These are phyloP conservation scores for Atractosteus spatula DNA, from an alignment of 2,113 vertebrate species.

Conservation along the genomic window DNA sequence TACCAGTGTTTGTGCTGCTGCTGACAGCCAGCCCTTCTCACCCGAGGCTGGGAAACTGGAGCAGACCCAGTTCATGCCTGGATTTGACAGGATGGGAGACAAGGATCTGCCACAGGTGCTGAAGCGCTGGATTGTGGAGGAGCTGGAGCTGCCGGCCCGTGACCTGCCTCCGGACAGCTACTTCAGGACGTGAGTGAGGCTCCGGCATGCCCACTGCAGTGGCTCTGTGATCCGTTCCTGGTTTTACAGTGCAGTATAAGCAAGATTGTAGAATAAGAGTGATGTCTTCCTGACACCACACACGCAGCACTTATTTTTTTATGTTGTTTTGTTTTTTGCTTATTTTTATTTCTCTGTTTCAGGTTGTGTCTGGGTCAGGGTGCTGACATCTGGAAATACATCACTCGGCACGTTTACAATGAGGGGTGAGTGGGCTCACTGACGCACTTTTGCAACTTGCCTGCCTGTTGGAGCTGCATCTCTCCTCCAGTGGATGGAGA, in stretches of 20 bases:
- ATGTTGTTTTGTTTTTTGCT: neutral
- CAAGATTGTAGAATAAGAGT: neutral
- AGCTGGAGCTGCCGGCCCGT: conserved; percentile 52
- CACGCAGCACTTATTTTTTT: neutral
- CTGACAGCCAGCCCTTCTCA: no score
- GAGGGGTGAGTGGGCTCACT: conserved; percentile 49
- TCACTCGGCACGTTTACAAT: conserved; percentile 60
- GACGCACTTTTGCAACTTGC: neutral
- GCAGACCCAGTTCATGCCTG: no score
- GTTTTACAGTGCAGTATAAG: neutral
- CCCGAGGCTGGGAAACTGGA: no score
- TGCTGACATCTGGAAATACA: conserved; percentile 66
- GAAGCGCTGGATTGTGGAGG: conserved; percentile 32
- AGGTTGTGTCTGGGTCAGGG: conserved; percentile 68
- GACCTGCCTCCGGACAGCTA: conserved; percentile 58
- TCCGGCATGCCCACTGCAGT: neutral
- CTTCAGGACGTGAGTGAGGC: conserved; percentile 59
- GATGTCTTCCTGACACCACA: no score
- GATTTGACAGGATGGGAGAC: no score
- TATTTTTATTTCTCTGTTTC: conserved; percentile 10
- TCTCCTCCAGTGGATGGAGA: neutral
- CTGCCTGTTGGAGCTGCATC: neutral
- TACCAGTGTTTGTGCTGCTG: no score
- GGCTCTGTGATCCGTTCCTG: neutral
- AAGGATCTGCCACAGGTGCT: no score